Evolutionary conservation across 2,113 vertebrate genomes (phyloP), one percentile per base, ranked within the genome.

Genomic region (Saccopteryx leptura): DNA sequence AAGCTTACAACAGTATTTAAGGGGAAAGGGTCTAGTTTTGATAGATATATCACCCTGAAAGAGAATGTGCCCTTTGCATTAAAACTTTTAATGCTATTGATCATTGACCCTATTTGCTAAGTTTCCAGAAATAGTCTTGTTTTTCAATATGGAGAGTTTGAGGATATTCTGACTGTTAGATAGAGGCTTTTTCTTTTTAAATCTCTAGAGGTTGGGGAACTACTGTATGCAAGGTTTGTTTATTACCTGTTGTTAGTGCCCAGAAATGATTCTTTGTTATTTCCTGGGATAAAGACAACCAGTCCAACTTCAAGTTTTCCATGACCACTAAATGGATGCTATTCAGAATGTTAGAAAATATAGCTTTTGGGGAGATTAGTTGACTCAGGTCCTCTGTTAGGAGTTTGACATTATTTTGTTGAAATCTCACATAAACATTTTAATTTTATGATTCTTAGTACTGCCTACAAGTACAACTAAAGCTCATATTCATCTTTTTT

Each of bases 31-130:
- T 80, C 82, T 91, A 74, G 85, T 91, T 90, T 93, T 88, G 46
- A 75, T 82, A 66, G 61, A 94, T 95, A 95, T 86, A 79, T 48
- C n/a, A 80, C 14, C 4, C n/a, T 81, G 93, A 66, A 82, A 86
- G 86, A 60, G 56, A 83, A 72, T 24, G 39, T 63, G 24, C 14
- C 85, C 39, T 89, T 61, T 65, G 9, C 71, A 50, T 60, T 92
- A 23, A 91, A 66, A 90, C 9, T 58, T 66, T 79, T 56, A 60
- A n/a, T 60, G 24, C 13, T 83, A 33, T 80, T 71, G 58, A 1
- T 85, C 14, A 10, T 80, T 39, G 71, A 54, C 48, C 39, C 4
- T 63, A 18, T 80, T 92, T 61, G 23, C 1, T 46, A 75, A 90
- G 7, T 56, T 50, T 76, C 33, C 68, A 17, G 24, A 31, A 79